Percentiles rank a stretch among this genome's conserved stretches.
Conservation (phyloP, 2,797 vertebrate species). For the Ctenopoma kingsleyae region DNA sequence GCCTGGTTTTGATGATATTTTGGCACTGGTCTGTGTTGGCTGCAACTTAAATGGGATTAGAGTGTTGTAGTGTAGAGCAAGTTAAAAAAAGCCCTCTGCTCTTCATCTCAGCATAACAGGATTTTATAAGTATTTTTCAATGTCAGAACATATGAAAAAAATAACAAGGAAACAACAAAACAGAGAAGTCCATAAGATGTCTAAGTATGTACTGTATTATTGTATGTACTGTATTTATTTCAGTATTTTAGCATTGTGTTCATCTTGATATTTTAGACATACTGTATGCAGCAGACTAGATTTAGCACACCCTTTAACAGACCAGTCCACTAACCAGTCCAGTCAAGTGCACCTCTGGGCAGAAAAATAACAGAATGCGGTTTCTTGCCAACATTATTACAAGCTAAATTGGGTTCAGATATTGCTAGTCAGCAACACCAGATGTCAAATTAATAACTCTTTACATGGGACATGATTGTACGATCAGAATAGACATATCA, state of each 20-base stretch:
- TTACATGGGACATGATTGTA: slow-evolving; percentile 62
- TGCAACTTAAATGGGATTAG: slow-evolving; percentile 82
- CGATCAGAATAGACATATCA: slow-evolving; percentile 56
- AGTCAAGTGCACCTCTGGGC: slow-evolving; percentile 31
- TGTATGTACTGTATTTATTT: too few species aligned
- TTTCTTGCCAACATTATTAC: slow-evolving; percentile 72
- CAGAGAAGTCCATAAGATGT: neutral
- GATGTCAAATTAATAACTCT: slow-evolving; percentile 74
- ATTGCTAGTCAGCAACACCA: slow-evolving; percentile 74
- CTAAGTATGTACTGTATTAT: neutral
- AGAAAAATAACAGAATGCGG: slow-evolving; percentile 26
- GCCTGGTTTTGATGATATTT: slow-evolving; percentile 83
- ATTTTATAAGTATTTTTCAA: slow-evolving; percentile 73
- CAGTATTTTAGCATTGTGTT: slow-evolving; percentile 7
- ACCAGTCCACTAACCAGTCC: slow-evolving; percentile 10
- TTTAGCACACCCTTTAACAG: slow-evolving; percentile 13
- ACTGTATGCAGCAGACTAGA: slow-evolving; percentile 8
- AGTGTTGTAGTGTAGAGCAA: slow-evolving; percentile 71
- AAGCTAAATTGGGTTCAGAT: slow-evolving; percentile 74
- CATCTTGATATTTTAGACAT: neutral
- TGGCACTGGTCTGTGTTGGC: slow-evolving; percentile 81
- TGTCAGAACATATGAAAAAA: slow-evolving; percentile 62
- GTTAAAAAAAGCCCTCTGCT: slow-evolving; percentile 64
- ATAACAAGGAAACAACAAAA: slow-evolving; percentile 7
- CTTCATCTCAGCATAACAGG: slow-evolving; percentile 77